Base-by-base conservation (phyloP, 2,888 invertebrate species). In the Synergus itoensis region DNA sequence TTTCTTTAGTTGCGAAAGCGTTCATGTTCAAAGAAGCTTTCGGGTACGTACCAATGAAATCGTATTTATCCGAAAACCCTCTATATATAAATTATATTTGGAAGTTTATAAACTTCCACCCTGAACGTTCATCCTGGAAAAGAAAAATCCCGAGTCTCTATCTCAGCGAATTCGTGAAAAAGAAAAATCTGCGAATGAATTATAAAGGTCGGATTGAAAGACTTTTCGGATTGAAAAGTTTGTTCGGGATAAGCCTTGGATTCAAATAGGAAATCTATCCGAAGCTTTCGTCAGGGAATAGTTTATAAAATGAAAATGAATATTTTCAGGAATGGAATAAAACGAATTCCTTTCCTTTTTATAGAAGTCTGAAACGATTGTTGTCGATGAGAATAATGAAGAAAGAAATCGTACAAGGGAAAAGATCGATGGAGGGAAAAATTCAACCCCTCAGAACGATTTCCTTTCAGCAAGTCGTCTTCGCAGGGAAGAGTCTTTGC, bases 361-460 rank as follows among this genome's bases (percentile, higher is more conserved):
- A n/a, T n/a, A n/a, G 1, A n/a, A n/a, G n/a, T 53, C 14, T 11
- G 4, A 16, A 45, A 14, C 14, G 16, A 28, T 69, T 28, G 14
- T 53, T 36, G 0, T 12, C 12, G 12, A 12, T 18, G 2, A 67
- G n/a, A 67, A 36, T 11, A 43, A 12, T 40, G 28, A 45, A 14
- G 67, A 16, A 48, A 48, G 69, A 69, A 69, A 69, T 16, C 48
- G 16, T 69, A 48, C 69, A 69, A 45, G 69, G n/a, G 14, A 73
- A 53, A 40, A 48, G 28, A 53, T 53, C 53, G 48, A 73, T 73
- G 48, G n/a, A 73, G 73, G 73, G 48, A 21, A 73, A 73, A 73
- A 48, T 73, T 9, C 73, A 73, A 73, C 73, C 73, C 73, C 73
- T 73, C 73, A 36, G 16, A 36, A 73, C 73, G 48, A 73, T 73